phyloP scores from a whole-genome alignment of 2,888 invertebrate genomes.

The Melieria omissa region DNA sequence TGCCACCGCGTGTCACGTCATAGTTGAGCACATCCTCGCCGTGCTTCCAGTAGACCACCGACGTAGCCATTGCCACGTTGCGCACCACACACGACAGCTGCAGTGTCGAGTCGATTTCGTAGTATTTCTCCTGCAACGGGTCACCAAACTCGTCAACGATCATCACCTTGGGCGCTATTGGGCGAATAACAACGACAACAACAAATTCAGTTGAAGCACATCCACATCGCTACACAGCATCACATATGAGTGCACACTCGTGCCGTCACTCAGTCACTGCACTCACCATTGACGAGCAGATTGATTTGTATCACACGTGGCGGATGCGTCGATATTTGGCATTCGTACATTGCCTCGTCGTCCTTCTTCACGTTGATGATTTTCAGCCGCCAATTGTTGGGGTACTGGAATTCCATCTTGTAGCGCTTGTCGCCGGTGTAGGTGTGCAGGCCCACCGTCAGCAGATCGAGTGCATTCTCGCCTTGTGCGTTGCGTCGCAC shows the following conservation, averaged over 20 bases:
- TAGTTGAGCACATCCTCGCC: conserved; percentile 69
- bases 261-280: neutral
- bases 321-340: conserved; percentile 71
- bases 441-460: conserved; percentile 75
- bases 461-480: conserved; percentile 73
- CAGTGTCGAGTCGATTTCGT: conserved; percentile 71
- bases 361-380: conserved; percentile 68
- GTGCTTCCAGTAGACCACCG: conserved; percentile 70
- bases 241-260: neutral
- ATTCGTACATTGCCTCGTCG: conserved; percentile 70
- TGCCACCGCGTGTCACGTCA: conserved; percentile 69
- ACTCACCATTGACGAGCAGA: conserved; percentile 68
- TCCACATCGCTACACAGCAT: neutral
- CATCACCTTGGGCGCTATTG: conserved; percentile 69
- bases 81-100: conserved; percentile 70
- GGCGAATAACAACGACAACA: conserved; percentile 31
- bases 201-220: conserved; percentile 16
- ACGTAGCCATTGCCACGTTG: conserved; percentile 69
- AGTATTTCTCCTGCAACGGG: conserved; percentile 69
- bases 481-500: conserved; percentile 72
- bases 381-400: conserved; percentile 71
- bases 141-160: conserved; percentile 70
- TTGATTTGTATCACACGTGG: conserved; percentile 69
- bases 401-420: conserved; percentile 70
- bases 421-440: conserved; percentile 76